phyloP scores from a whole-genome alignment of 2,888 invertebrate species.

The Charanyca ferruginea region DNA sequence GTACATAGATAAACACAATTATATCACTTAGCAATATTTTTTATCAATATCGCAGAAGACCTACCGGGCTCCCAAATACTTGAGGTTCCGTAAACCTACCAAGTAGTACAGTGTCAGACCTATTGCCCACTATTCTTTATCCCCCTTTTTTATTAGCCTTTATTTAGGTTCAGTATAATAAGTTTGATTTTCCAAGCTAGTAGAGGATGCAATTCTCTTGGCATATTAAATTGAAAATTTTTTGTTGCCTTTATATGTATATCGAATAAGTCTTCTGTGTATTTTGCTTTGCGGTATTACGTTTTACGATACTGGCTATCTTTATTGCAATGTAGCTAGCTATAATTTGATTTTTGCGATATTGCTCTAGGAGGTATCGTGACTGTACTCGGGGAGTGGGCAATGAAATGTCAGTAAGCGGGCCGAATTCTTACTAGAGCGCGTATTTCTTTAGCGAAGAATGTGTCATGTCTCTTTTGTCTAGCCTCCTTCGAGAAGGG shows the following conservation, averaged over 20 bases:
- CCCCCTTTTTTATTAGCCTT: no score
- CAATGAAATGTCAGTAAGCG: constrained; percentile 51
- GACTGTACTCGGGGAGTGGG: constrained; percentile 55
- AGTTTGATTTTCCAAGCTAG: neutral
- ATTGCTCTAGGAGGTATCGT: constrained; percentile 55
- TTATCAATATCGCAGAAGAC: no score
- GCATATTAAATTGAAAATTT: neutral
- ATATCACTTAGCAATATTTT: no score
- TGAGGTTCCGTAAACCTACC: no score
- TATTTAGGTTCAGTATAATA: neutral
- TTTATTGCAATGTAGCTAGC: constrained; percentile 62
- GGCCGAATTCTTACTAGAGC: constrained; percentile 21
- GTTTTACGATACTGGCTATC: constrained; percentile 63
- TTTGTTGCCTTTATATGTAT: neutral
- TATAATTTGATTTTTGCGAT: constrained; percentile 66
- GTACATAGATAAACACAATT: no score
- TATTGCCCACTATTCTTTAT: no score
- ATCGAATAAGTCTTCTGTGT: constrained; percentile 26
- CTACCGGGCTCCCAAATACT: no score
- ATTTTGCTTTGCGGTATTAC: constrained; percentile 31
- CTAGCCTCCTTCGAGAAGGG: neutral
- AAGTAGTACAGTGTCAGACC: no score
- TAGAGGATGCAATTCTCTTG: neutral
- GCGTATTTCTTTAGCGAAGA: constrained; percentile 12
- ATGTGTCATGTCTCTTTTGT: neutral